These are phyloP conservation scores for Melangyna quadrimaculata DNA, from an alignment of 2,888 invertebrate species.

Conservation along the genomic window DNA sequence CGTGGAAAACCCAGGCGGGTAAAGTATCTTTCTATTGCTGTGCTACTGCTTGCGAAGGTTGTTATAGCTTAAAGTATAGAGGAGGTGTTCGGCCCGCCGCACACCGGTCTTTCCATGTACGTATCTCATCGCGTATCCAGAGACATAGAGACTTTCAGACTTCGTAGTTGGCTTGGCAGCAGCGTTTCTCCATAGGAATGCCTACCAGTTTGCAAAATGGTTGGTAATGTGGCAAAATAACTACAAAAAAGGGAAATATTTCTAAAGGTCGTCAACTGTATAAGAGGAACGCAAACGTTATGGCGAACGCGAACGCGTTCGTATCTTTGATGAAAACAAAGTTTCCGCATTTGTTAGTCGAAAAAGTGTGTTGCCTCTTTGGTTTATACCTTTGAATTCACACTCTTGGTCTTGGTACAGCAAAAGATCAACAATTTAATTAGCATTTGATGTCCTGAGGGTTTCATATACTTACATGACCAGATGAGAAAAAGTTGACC, in stretches of 20 bases:
- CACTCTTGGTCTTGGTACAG: conserved; percentile 2
- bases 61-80: conserved; percentile 36
- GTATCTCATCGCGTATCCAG: conserved; percentile 26
- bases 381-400: neutral
- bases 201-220: conserved; percentile 62
- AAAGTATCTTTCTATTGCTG: conserved; percentile 48
- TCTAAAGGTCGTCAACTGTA: conserved; percentile 71
- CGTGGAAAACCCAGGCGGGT: conserved; percentile 55
- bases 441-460: neutral
- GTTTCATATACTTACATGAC: neutral
- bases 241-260: conserved; percentile 71
- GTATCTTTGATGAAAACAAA: conserved; percentile 33
- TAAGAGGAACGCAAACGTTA: conserved; percentile 45
- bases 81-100: conserved; percentile 42
- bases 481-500: conserved; percentile 1
- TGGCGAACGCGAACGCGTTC: conserved; percentile 25
- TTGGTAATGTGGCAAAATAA: conserved; percentile 64
- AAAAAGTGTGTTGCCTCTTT: conserved; percentile 31
- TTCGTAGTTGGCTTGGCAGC: conserved; percentile 40
- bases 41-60: conserved; percentile 17
- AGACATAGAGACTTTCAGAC: conserved; percentile 27
- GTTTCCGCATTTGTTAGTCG: conserved; percentile 64
- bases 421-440: conserved; percentile 24
- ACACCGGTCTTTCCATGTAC: conserved; percentile 64
- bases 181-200: conserved; percentile 67